These are phyloP conservation scores for Potamarius usumacintae DNA, from an alignment of 2,113 vertebrate genomes.

Conservation along the genomic window DNA sequence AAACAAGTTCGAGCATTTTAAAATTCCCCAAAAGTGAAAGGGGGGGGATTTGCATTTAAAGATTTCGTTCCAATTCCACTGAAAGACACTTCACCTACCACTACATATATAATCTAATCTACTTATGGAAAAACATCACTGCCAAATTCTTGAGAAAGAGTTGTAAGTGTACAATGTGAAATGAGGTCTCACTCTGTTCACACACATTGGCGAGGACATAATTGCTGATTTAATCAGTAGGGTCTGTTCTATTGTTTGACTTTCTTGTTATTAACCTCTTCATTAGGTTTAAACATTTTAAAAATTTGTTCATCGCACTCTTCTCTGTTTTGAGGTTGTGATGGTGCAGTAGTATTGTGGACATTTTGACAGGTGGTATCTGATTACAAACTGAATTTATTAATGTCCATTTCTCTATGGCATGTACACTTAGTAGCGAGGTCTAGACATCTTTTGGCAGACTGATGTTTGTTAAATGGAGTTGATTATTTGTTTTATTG, in stretches of 20 bases:
- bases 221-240: not conserved
- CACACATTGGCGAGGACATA: not conserved
- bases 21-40: too few species aligned
- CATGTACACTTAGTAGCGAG: not conserved
- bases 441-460: not conserved
- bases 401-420: not conserved
- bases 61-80: too few species aligned
- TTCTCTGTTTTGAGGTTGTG: not conserved
- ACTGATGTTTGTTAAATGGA: not conserved
- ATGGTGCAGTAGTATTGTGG: not conserved
- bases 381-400: not conserved
- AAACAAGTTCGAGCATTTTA: too few species aligned
- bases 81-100: too few species aligned
- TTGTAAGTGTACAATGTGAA: not conserved
- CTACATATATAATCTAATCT: not conserved
- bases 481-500: not conserved
- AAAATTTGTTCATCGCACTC: not conserved
- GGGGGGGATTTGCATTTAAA: too few species aligned
- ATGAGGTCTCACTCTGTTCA: not conserved
- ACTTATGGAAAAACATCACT: not conserved
- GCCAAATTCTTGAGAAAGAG: not conserved
- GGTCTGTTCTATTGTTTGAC: not conserved
- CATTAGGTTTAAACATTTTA: not conserved
- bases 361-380: not conserved
- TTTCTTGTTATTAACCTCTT: not conserved